phyloP scores from a whole-genome alignment of 2,797 vertebrate genomes.

The Molossus molossus region DNA sequence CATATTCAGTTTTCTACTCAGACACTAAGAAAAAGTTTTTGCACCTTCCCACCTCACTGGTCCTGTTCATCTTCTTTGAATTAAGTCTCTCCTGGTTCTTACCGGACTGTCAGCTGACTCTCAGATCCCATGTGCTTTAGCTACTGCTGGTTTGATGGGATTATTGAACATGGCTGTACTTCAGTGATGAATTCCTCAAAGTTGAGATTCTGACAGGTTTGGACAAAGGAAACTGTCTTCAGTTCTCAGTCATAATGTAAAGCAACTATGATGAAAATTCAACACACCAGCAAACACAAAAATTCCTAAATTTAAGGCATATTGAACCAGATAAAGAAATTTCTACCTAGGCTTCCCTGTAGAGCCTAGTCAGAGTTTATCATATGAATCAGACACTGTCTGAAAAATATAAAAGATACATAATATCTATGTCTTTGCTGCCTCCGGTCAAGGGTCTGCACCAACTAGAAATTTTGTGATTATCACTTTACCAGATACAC shows the following conservation, averaged over 20 bases:
- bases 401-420: not conserved
- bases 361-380: slow-evolving; percentile 23
- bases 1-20: not conserved
- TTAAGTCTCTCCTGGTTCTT: not conserved
- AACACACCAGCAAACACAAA: slow-evolving; percentile 26
- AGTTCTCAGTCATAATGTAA: not conserved
- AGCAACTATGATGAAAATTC: slow-evolving; percentile 23
- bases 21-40: not conserved
- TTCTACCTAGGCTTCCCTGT: not conserved
- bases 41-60: not conserved
- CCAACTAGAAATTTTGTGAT: not conserved
- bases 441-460: not conserved
- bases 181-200: slow-evolving; percentile 53
- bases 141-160: not conserved
- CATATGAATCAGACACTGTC: not conserved
- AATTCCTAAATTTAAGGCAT: slow-evolving; percentile 28
- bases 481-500: not conserved
- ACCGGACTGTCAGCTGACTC: not conserved
- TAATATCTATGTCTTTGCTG: not conserved
- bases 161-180: slow-evolving; percentile 37
- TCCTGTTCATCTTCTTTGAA: not conserved
- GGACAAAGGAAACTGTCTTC: not conserved
- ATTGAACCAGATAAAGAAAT: not conserved
- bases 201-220: slow-evolving; percentile 45
- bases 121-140: slow-evolving; percentile 26